phyloP scores from a whole-genome alignment of 1,140 invertebrate genomes.

The Nephotettix cincticeps region DNA sequence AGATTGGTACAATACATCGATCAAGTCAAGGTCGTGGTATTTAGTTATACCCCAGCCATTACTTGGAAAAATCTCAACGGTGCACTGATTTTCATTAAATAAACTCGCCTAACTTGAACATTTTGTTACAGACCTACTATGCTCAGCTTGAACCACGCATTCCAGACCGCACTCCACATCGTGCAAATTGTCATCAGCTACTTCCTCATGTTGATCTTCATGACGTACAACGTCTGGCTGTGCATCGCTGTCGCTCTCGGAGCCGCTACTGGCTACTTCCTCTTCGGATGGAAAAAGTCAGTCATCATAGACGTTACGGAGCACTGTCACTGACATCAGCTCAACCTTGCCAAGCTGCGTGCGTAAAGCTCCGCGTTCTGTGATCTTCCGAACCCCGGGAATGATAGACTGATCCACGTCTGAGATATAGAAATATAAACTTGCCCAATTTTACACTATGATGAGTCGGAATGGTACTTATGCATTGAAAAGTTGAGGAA shows the following conservation, averaged over 20 bases:
- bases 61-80: too few relatives aligned
- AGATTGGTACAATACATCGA: too few relatives aligned
- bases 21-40: too few relatives aligned
- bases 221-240: slow-evolving; percentile 97
- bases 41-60: too few relatives aligned
- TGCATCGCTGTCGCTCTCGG: slow-evolving; percentile 89
- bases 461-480: too few relatives aligned
- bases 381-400: slow-evolving; percentile 10
- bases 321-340: slow-evolving; percentile 80
- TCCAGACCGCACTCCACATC: slow-evolving; percentile 87
- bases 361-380: background rate
- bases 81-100: too few relatives aligned
- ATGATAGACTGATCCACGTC: too few relatives aligned
- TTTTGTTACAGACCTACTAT: slow-evolving; percentile 70
- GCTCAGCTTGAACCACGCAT: slow-evolving; percentile 73
- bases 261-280: slow-evolving; percentile 86
- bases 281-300: slow-evolving; percentile 91
- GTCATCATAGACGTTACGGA: slow-evolving; percentile 91
- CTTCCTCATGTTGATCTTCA: slow-evolving; percentile 96
- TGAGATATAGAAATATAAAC: too few relatives aligned
- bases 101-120: too few relatives aligned
- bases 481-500: too few relatives aligned
- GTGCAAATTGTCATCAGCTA: slow-evolving; percentile 89
- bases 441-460: too few relatives aligned
- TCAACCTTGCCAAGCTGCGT: background rate